Percentiles rank a stretch among this genome's conserved stretches.
Conservation (phyloP, 2,888 invertebrate genomes). For the Lasioglossum figueresi region DNA sequence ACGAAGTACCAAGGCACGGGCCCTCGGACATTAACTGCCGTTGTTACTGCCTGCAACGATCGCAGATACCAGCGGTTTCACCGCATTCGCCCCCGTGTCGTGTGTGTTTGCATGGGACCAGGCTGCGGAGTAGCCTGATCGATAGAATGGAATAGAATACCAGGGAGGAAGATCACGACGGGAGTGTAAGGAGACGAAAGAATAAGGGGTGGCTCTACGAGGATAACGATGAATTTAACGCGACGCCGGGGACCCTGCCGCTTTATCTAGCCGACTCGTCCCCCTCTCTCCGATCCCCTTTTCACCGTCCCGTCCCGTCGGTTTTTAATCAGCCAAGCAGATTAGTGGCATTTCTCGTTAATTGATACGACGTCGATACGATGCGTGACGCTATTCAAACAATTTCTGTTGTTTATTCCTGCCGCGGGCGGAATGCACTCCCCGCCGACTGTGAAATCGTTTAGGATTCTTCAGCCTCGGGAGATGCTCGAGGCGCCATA, state of each 20-base stretch:
- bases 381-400: conserved; percentile 15
- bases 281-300: background rate
- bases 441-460: background rate
- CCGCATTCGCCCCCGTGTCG: conserved; percentile 77
- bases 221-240: conserved; percentile 64
- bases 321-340: conserved; percentile 32
- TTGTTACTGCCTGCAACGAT: conserved; percentile 82
- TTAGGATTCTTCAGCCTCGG: conserved; percentile 1
- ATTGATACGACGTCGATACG: conserved; percentile 46
- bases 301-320: background rate
- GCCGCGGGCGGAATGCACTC: background rate
- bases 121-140: conserved; percentile 72
- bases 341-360: conserved; percentile 46
- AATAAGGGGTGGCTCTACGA: conserved; percentile 37
- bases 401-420: conserved; percentile 12
- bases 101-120: conserved; percentile 77
- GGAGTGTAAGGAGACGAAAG: conserved; percentile 52
- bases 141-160: conserved; percentile 77
- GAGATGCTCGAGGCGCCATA: background rate
- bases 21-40: conserved; percentile 82
- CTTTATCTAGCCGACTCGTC: conserved; percentile 33
- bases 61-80: conserved; percentile 80
- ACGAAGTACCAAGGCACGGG: conserved; percentile 80
- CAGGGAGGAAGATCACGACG: conserved; percentile 67
- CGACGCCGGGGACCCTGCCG: conserved; percentile 24